Base-by-base conservation (phyloP, 2,888 invertebrate genomes). In the Cynaeus angustus region DNA sequence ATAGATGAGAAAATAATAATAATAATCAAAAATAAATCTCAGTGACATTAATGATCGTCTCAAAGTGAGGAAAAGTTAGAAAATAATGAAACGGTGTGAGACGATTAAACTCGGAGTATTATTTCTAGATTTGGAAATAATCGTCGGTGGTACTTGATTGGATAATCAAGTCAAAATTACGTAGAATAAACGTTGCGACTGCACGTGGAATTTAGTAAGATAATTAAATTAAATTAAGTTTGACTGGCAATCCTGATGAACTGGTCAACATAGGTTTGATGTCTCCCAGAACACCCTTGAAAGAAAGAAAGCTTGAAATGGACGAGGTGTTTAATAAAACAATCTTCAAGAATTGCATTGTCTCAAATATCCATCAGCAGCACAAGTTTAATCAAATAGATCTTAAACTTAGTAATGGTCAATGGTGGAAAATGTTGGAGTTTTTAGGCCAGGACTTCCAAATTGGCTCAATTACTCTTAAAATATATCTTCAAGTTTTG, bases 191-290 rank as follows among this genome's bases (percentile, higher is more conserved):
- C n/a, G n/a, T n/a, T n/a, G n/a, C n/a, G n/a, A n/a, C n/a, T n/a
- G n/a, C n/a, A n/a, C n/a, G n/a, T n/a, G n/a, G n/a, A n/a, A n/a
- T n/a, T n/a, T n/a, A n/a, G n/a, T n/a, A n/a, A n/a, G n/a, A n/a
- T n/a, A n/a, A n/a, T n/a, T n/a, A n/a, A n/a, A n/a, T n/a, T n/a
- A n/a, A n/a, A n/a, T n/a, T n/a, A 55, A 55, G 38, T 41, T 55
- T 14, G 33, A 21, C 33, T 53, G 53, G 14, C 53, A 56, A 56
- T 56, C 56, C 56, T 56, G 41, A 56, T 56, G 56, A 56, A 56
- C 56, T 56, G 56, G 56, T 56, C 56, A 56, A 56, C 56, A 56
- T 56, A 56, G 56, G 12, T 56, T 21, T 21, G 41, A 56, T 43
- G 43, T 56, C 56, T 41, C 56, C 41, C 56, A 56, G 21, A 56